Evolutionary conservation across 2,888 invertebrate genomes (phyloP).

Genomic region (Diaperis boleti): DNA sequence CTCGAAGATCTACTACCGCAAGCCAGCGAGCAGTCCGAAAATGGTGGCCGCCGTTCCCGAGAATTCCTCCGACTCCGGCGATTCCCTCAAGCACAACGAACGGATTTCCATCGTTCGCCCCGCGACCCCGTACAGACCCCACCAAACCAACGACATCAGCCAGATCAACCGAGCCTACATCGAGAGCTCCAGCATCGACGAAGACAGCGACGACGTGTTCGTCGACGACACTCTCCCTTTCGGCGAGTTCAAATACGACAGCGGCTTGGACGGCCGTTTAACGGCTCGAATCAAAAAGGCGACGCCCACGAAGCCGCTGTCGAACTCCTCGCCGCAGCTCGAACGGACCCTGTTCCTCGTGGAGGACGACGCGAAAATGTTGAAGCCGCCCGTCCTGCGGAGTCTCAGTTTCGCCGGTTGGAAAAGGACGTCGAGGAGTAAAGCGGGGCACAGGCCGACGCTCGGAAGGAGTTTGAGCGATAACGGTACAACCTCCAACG

Average conservation of each 20-base stretch:
- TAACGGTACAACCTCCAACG: slow-evolving; percentile 47
- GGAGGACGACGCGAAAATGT: slow-evolving; percentile 50
- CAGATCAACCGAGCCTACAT: slow-evolving; percentile 47
- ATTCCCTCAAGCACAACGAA: slow-evolving; percentile 50
- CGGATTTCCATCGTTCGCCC: slow-evolving; percentile 50
- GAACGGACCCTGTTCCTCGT: slow-evolving; percentile 57
- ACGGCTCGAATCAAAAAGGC: slow-evolving; percentile 40
- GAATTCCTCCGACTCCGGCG: slow-evolving; percentile 57
- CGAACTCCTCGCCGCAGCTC: slow-evolving; percentile 62
- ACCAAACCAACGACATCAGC: slow-evolving; percentile 44
- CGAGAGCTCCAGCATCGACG: slow-evolving; percentile 48
- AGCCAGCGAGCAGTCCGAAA: slow-evolving; percentile 20
- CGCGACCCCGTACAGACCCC: slow-evolving; percentile 49
- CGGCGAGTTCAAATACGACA: slow-evolving; percentile 44
- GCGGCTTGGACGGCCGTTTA: slow-evolving; percentile 39
- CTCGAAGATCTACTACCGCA: slow-evolving; percentile 31
- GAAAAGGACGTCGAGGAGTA: slow-evolving; percentile 25
- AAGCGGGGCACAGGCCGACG: slow-evolving; percentile 43
- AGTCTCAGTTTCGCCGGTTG: slow-evolving; percentile 29
- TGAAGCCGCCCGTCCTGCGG: slow-evolving; percentile 34
- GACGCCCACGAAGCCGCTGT: slow-evolving; percentile 45
- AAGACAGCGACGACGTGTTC: slow-evolving; percentile 59
- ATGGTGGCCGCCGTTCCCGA: slow-evolving; percentile 63
- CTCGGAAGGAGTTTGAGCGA: slow-evolving; percentile 55
- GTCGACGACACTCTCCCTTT: slow-evolving; percentile 54